A percentile compares a stretch with the other conserved stretches of the same genome.
These are phyloP conservation scores for Sphinx pinastri DNA, from an alignment of 2,888 invertebrate genomes.

Conservation along the genomic window DNA sequence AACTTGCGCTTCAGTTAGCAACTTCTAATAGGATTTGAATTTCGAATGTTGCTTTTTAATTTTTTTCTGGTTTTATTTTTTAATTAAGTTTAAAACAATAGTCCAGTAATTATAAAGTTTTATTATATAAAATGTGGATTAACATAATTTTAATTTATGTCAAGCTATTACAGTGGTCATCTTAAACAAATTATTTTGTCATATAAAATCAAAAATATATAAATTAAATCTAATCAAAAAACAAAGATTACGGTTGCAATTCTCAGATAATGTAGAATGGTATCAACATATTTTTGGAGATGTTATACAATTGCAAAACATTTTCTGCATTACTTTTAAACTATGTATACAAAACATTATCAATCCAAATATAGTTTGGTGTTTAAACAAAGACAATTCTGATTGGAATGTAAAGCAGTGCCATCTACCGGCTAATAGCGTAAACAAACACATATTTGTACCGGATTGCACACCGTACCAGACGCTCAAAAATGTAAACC, in stretches of 20 bases:
- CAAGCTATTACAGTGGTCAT: no score
- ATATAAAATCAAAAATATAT: no score
- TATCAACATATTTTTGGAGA: no score
- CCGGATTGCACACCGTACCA: constrained; percentile 12
- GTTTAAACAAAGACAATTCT: background rate
- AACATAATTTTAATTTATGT: no score
- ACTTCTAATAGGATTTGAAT: constrained; percentile 17
- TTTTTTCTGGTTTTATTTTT: background rate
- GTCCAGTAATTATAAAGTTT: background rate
- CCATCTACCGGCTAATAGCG: constrained; percentile 55
- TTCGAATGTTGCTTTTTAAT: constrained; percentile 7
- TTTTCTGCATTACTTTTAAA: no score
- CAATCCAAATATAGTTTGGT: no score
- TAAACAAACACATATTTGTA: constrained; percentile 31
- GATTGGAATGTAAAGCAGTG: constrained; percentile 33
- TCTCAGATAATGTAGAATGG: no score
- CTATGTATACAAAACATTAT: background rate
- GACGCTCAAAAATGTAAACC: constrained; percentile 31
- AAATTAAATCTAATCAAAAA: no score
- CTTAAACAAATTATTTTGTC: no score
- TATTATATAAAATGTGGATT: no score
- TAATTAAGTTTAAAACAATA: background rate
- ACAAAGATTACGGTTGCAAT: no score
- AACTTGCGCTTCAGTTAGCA: constrained; percentile 13
- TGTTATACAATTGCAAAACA: no score